phyloP scores from a whole-genome alignment of 1,140 invertebrate species.

The Drosophila pachea region DNA sequence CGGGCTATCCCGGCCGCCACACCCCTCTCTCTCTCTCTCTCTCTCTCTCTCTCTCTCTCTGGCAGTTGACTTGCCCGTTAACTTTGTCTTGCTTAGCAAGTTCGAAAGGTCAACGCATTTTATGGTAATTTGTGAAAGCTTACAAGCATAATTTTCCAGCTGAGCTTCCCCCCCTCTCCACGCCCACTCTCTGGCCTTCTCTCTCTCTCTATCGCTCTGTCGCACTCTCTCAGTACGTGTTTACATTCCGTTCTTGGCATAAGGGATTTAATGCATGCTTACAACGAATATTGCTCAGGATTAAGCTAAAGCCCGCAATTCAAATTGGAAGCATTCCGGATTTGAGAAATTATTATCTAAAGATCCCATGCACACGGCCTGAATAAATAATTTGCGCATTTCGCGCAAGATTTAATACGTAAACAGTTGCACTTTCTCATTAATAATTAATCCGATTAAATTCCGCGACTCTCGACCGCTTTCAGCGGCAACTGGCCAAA shows the following conservation, averaged over 20 bases:
- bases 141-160: slow-evolving; percentile 58
- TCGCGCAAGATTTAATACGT: slow-evolving; percentile 12
- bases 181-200: not conserved
- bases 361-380: slow-evolving; percentile 14
- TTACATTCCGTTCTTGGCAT: slow-evolving; percentile 24
- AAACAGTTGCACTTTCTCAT: not conserved
- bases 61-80: slow-evolving; percentile 1
- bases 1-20: no score
- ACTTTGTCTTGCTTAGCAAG: slow-evolving; percentile 34
- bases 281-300: slow-evolving; percentile 32
- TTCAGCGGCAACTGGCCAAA: no score
- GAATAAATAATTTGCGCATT: slow-evolving; percentile 27
- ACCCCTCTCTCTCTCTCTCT: no score
- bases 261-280: slow-evolving; percentile 37
- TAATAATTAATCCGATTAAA: not conserved
- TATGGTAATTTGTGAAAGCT: slow-evolving; percentile 57
- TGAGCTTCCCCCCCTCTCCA: slow-evolving; percentile 27
- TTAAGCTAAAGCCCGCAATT: slow-evolving; percentile 33
- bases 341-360: slow-evolving; percentile 15
- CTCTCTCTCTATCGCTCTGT: not conserved
- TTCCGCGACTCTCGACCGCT: no score
- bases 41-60: not conserved
- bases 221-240: slow-evolving; percentile 2
- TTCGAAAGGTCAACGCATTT: slow-evolving; percentile 58
- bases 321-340: slow-evolving; percentile 23